Percentiles rank a stretch among this genome's conserved stretches.
Evolutionary conservation across 2,797 vertebrate genomes (phyloP).

Genomic region (Cephalopachus bancanus): DNA sequence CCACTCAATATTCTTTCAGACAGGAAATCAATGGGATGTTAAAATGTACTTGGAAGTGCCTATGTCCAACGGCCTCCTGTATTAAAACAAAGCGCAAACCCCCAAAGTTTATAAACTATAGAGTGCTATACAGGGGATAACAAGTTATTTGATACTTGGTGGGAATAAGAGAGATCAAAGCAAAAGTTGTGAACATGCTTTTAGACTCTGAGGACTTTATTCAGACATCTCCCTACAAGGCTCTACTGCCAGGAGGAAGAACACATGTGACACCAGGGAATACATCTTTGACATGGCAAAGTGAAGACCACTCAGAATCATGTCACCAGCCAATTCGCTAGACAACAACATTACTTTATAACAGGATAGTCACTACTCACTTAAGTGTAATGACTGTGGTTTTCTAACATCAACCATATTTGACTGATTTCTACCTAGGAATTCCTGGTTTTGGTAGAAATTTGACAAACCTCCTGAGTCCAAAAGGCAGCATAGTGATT

Average conservation of each 20-base stretch:
- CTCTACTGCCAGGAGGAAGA: background rate
- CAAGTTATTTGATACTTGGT: background rate
- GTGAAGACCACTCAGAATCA: background rate
- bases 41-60: rapidly evolving
- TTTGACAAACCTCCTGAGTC: background rate
- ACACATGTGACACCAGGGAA: background rate
- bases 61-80: background rate
- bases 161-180: background rate
- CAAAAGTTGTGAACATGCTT: background rate
- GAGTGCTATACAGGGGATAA: no score
- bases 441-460: background rate
- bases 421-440: background rate
- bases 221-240: background rate
- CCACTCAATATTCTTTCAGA: conserved; percentile 36
- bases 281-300: background rate
- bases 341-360: background rate
- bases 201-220: background rate
- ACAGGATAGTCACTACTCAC: background rate
- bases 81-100: background rate
- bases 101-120: background rate
- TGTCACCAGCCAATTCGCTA: background rate
- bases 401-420: background rate
- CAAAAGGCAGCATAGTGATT: background rate
- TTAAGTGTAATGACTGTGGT: background rate
- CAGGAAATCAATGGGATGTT: conserved; percentile 66